A percentile compares a stretch with the other conserved stretches of the same genome.
Conservation (phyloP, 1,140 invertebrate genomes). For the Macrocentrus cingulum region DNA sequence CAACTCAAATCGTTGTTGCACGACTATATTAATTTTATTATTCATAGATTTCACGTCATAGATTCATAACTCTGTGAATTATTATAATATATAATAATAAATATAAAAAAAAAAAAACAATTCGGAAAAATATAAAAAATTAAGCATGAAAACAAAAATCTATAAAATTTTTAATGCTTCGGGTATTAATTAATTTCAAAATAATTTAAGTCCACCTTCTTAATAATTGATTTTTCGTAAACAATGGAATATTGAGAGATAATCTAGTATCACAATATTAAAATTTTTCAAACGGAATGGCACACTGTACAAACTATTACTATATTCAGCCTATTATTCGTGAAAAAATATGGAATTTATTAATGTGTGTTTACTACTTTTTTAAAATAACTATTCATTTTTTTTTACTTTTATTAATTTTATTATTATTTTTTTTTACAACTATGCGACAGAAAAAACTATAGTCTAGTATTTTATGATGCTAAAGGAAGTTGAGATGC, state of each 20-base stretch:
- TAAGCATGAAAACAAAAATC: no score
- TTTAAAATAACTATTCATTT: constrained; percentile 9
- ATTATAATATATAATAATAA: background rate
- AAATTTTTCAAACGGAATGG: constrained; percentile 54
- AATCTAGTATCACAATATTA: constrained; percentile 58
- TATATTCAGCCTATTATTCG: constrained; percentile 22
- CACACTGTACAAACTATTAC: constrained; percentile 42
- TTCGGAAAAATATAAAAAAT: no score
- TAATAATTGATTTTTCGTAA: constrained; percentile 14
- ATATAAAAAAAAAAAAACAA: background rate
- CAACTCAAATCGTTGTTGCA: constrained; percentile 39
- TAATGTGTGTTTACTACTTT: no score
- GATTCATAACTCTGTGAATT: constrained; percentile 41
- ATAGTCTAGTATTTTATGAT: constrained; percentile 17
- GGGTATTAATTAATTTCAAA: no score
- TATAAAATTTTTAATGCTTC: no score
- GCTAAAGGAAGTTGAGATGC: constrained; percentile 1
- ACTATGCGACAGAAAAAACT: constrained; percentile 6
- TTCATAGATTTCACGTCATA: constrained; percentile 53
- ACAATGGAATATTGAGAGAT: constrained; percentile 42
- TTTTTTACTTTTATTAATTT: constrained; percentile 31
- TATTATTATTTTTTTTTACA: constrained; percentile 5
- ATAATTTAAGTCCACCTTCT: no score
- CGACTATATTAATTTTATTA: constrained; percentile 35
- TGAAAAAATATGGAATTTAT: constrained; percentile 27